Base-by-base conservation (phyloP, 2,797 vertebrate species). In the Urophycis tenuis region DNA sequence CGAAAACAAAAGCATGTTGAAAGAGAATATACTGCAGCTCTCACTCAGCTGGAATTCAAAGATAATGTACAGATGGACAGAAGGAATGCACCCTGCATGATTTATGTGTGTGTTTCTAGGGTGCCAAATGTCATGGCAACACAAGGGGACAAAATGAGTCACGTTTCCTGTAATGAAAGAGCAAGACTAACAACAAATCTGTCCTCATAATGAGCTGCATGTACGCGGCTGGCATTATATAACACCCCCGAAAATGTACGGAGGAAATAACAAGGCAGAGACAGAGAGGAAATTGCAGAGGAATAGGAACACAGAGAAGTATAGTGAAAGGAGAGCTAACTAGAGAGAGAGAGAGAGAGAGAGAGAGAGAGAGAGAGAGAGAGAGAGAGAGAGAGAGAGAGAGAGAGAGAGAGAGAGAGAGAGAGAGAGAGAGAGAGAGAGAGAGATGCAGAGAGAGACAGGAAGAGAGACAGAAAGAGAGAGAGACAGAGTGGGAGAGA, bases 311-410 rank as follows among this genome's bases (percentile, higher is more conserved):
- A 84, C 22, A 77, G 83, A 71, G 81, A 84, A 78, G 77, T 80
- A 86, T 78, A 82, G 84, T 76, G 82, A 71, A 35, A 36, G 75
- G 78, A 60, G 22, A 60, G 22, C n/a, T n/a, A n/a, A n/a, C n/a
- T n/a, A 25, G 53, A 1, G 22, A 60, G 53, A n/a, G 53, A 36
- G 33, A 73, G 71, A 74, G 15, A 19, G 35, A 64, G 53, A 9
- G 45, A 74, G 10, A 25, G 35, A 29, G 60, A 12, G 3, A 75
- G 25, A n/a, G 72, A 36, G 31, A 72, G 29, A 12, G 45, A 49
- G 12, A 60, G 41, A 10, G 49, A 76, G 11, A 29, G n/a, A n/a
- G n/a, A 35, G 41, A 76, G 78, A 60, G 22, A 60, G 22, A 25
- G 53, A 1, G 22, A 60, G 53, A n/a, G 53, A 36, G 33, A 73